These are phyloP conservation scores for Meteorus cinctellus DNA, from an alignment of 2,888 invertebrate genomes.

Conservation along the genomic window DNA sequence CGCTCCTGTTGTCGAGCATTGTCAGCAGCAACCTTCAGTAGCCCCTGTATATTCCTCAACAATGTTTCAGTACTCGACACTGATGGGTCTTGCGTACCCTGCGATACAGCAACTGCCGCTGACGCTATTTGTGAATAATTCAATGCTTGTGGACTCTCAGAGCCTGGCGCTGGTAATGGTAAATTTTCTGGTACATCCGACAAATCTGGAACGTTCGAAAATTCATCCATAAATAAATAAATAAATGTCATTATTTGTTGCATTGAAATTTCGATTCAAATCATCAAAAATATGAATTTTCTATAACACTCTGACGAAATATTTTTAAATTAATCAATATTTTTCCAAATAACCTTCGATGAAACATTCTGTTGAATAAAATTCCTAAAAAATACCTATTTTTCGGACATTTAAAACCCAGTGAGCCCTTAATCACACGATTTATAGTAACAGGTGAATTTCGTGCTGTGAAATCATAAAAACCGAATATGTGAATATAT, in stretches of 20 bases:
- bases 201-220: slow-evolving; percentile 76
- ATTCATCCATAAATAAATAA: slow-evolving; percentile 11
- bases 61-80: slow-evolving; percentile 94
- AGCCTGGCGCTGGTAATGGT: slow-evolving; percentile 77
- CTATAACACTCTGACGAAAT: too few relatives aligned
- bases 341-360: too few relatives aligned
- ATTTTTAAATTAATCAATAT: too few relatives aligned
- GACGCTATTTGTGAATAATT: slow-evolving; percentile 87
- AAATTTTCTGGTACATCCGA: slow-evolving; percentile 85
- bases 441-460: slow-evolving; percentile 43
- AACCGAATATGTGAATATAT: slow-evolving; percentile 29
- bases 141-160: slow-evolving; percentile 80
- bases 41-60: slow-evolving; percentile 94
- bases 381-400: background rate
- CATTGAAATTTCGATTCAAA: background rate
- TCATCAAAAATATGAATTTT: too few relatives aligned
- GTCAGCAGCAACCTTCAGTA: slow-evolving; percentile 97
- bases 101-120: slow-evolving; percentile 77
- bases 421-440: background rate
- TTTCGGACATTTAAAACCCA: too few relatives aligned
- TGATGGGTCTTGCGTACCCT: slow-evolving; percentile 77
- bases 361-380: background rate
- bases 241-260: background rate
- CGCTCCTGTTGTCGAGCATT: slow-evolving; percentile 97
- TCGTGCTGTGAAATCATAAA: slow-evolving; percentile 42